Base-by-base conservation (phyloP, 2,797 vertebrate species). In the Melanogrammus aeglefinus region DNA sequence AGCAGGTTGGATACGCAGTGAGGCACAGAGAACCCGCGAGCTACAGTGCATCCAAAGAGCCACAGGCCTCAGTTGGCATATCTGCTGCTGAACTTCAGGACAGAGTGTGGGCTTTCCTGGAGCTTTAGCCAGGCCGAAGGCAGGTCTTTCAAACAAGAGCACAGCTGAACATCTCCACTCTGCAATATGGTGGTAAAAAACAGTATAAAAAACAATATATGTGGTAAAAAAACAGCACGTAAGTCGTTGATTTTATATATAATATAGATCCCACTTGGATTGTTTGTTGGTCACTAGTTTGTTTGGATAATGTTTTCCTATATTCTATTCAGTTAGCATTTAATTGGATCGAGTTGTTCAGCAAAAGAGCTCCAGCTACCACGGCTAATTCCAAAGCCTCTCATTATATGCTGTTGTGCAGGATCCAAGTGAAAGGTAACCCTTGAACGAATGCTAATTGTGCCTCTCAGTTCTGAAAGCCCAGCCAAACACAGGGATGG, bases 381-480 rank as follows among this genome's bases (percentile, higher is more conserved):
- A 66, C 47, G 7, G 57, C 6, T 7, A 63, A 38, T 44, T 63
- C 24, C 16, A 27, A 69, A 27, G 57, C 21, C 47, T 57, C 4
- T 75, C 70, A 77, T 3, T 77, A 51, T 70, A 27, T 75, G 44
- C 16, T 71, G 71, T 44, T 33, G 76, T 74, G 78, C 18, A 35
- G 75, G 7, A 44, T 69, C 74, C 13, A 75, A 12, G n/a, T 85
- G 57, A 47, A 75, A 75, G 77, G 0, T 57, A 75, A 75, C 63
- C 38, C 16, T 13, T 44, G 29, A 79, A 79, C 16, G 5, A 70
- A 76, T 5, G n/a, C 51, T 75, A 82, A 77, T 9, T 75, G 76
- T 77, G 74, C 75, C 13, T 70, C 33, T 16, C 31, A 74, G 70
- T 44, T 74, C 72, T 31, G 70, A 81, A 81, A 78, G 16, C 63